phyloP scores from a whole-genome alignment of 2,888 invertebrate genomes.

The Rhamphomyia laevipes region DNA sequence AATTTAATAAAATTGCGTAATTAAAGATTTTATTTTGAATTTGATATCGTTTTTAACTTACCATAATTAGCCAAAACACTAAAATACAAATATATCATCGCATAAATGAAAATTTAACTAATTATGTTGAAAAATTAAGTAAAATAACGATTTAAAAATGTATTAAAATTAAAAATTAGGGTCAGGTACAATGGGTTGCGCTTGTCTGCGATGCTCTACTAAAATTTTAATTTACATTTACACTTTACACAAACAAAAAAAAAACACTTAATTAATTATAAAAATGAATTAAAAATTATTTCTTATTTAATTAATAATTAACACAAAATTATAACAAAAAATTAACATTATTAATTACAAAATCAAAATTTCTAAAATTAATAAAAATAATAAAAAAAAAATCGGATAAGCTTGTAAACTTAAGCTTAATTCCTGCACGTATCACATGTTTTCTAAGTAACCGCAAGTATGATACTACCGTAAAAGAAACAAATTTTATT shows the following conservation, averaged over 20 bases:
- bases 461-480: slow-evolving; percentile 33
- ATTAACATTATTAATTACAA: slow-evolving; percentile 6
- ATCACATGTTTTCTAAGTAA: slow-evolving; percentile 35
- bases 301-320: not conserved
- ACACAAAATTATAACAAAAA: slow-evolving; percentile 9
- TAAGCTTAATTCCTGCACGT: slow-evolving; percentile 9
- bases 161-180: slow-evolving; percentile 6
- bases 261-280: no score
- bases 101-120: not conserved
- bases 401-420: slow-evolving; percentile 13
- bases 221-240: no score
- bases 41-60: slow-evolving; percentile 21
- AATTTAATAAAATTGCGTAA: not conserved
- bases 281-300: no score
- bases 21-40: not conserved
- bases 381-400: slow-evolving; percentile 12
- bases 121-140: slow-evolving; percentile 5
- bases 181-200: slow-evolving; percentile 9
- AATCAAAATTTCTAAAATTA: not conserved
- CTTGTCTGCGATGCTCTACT: no score
- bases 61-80: slow-evolving; percentile 35
- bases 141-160: not conserved
- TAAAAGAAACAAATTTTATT: not conserved
- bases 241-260: no score
- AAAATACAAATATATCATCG: slow-evolving; percentile 36